Percentiles rank a stretch among this genome's conserved stretches.
Conservation (phyloP, 2,797 vertebrate genomes). For the Periophthalmus magnuspinnatus region DNA sequence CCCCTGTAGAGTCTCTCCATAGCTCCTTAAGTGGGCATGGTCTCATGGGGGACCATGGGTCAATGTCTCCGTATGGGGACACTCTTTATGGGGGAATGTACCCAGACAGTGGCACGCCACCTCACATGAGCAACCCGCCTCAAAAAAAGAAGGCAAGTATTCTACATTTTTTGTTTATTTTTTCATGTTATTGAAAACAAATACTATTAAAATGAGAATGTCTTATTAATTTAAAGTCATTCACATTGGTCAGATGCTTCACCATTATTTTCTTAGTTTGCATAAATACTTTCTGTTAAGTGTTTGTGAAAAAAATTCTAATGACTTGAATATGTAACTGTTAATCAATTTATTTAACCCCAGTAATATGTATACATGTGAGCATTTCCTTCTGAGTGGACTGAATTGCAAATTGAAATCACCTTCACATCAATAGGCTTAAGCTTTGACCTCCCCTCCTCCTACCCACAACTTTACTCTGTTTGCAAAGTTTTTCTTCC, state of each 20-base stretch:
- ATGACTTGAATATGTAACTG: not conserved
- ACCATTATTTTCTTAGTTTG: not conserved
- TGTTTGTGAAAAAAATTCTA: not conserved
- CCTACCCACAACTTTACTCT: constrained; percentile 66
- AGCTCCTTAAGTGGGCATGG: constrained; percentile 81
- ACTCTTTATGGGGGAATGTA: constrained; percentile 77
- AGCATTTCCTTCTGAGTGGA: constrained; percentile 9
- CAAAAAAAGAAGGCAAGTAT: constrained; percentile 96
- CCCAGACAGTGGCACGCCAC: constrained; percentile 83
- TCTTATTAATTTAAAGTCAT: not conserved
- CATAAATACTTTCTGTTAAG: not conserved
- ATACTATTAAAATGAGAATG: not conserved
- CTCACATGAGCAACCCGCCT: constrained; percentile 89
- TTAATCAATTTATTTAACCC: not conserved
- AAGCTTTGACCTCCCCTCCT: constrained; percentile 54
- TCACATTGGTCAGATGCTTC: not conserved
- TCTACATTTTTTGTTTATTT: constrained; percentile 9
- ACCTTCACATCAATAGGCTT: constrained; percentile 42
- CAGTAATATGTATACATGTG: not conserved
- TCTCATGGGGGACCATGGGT: constrained; percentile 85
- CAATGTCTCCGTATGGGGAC: constrained; percentile 87
- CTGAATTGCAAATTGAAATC: constrained; percentile 35
- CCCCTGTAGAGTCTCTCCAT: constrained; percentile 90
- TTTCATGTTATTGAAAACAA: not conserved
- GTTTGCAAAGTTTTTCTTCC: constrained; percentile 82